A percentile compares a stretch with the other conserved stretches of the same genome.
Evolutionary conservation across 2,113 vertebrate species (phyloP).

Genomic region (Silurus asotus): DNA sequence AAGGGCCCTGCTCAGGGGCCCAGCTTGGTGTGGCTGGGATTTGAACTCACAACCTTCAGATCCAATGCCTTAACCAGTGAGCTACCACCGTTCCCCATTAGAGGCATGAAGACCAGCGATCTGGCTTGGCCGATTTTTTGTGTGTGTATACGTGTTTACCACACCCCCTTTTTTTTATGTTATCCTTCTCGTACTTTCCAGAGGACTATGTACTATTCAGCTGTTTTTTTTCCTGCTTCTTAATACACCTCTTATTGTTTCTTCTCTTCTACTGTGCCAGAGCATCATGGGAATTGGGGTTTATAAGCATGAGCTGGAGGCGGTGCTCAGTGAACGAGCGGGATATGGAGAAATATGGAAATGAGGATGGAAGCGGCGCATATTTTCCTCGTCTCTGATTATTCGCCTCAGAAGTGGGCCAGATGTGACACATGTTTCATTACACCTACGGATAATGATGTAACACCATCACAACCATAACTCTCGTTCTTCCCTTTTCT

Average conservation of each 20-base stretch:
- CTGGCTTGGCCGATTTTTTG: neutral
- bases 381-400: slow-evolving; percentile 34
- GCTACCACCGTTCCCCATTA: neutral
- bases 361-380: slow-evolving; percentile 29
- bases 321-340: neutral
- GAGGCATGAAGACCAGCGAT: neutral
- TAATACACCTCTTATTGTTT: slow-evolving; percentile 8
- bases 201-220: neutral
- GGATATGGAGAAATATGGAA: slow-evolving; percentile 33
- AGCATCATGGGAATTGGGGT: slow-evolving; percentile 30
- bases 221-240: neutral
- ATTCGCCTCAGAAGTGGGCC: slow-evolving; percentile 48
- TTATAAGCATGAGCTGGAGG: neutral
- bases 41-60: no score
- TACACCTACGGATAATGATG: slow-evolving; percentile 34
- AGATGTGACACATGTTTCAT: slow-evolving; percentile 50
- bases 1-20: no score
- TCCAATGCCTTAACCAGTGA: no score
- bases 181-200: neutral
- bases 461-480: slow-evolving; percentile 19
- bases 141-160: neutral
- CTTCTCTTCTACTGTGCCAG: neutral
- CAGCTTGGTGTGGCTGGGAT: no score
- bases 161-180: neutral
- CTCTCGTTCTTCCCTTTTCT: neutral